A percentile compares a stretch with the other conserved stretches of the same genome.
Evolutionary conservation across 2,113 vertebrate species (phyloP).

Genomic region (Balaeniceps rex): DNA sequence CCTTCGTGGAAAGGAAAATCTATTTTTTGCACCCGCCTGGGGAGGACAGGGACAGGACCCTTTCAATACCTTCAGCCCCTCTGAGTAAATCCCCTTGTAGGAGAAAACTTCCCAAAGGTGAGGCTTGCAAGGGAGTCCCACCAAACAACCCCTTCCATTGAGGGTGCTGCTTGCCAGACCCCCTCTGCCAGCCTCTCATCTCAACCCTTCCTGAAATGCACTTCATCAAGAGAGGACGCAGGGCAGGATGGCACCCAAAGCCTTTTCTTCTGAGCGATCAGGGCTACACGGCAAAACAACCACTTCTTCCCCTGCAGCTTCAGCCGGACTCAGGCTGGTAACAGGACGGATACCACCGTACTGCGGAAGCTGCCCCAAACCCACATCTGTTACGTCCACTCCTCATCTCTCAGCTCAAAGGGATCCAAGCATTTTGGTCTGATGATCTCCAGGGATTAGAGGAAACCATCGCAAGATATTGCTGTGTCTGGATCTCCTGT

Average conservation of each 20-base stretch:
- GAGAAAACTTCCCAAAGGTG: neutral
- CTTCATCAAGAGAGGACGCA: neutral
- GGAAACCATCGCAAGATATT: neutral
- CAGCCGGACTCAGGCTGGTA: neutral
- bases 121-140: neutral
- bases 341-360: accelerated
- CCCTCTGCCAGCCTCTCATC: neutral
- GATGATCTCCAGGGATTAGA: neutral
- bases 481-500: neutral
- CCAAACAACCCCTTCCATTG: neutral
- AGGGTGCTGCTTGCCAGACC: neutral
- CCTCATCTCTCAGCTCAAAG: neutral
- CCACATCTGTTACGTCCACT: neutral
- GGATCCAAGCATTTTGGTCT: neutral
- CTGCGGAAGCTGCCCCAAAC: neutral
- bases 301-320: neutral
- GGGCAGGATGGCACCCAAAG: neutral
- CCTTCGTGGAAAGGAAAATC: neutral
- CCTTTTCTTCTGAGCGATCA: neutral
- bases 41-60: neutral
- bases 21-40: neutral
- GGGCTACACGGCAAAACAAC: neutral
- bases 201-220: neutral
- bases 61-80: neutral
- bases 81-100: neutral